Percentiles rank a stretch among this genome's conserved stretches.
Evolutionary conservation across 2,888 invertebrate species (phyloP).

Genomic region (Ormyrus pomaceus): DNA sequence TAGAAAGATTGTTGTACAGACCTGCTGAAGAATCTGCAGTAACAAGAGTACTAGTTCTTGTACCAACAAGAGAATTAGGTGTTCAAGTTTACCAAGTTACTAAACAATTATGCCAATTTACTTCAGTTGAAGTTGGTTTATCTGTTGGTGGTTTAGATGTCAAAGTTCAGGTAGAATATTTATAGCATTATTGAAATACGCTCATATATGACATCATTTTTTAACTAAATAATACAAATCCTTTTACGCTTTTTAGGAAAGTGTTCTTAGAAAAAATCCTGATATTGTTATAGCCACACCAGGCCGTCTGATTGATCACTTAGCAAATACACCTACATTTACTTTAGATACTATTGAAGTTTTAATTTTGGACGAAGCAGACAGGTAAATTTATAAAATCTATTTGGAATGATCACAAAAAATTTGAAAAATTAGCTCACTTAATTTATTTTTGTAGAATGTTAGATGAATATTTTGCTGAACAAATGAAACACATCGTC

Average conservation of each 20-base stretch:
- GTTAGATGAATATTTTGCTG: constrained; percentile 98
- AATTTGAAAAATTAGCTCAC: not conserved
- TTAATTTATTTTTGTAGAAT: constrained; percentile 79
- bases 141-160: constrained; percentile 93
- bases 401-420: not conserved
- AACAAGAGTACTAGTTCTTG: constrained; percentile 92
- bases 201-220: constrained; percentile 32
- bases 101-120: constrained; percentile 92
- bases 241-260: constrained; percentile 78
- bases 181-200: not conserved
- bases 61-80: constrained; percentile 97
- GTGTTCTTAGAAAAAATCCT: constrained; percentile 90
- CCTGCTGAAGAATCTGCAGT: constrained; percentile 83
- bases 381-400: constrained; percentile 76
- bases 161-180: constrained; percentile 79
- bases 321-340: constrained; percentile 96
- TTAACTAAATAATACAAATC: constrained; percentile 31
- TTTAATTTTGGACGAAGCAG: constrained; percentile 87
- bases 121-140: constrained; percentile 87
- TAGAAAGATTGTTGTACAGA: constrained; percentile 94
- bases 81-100: constrained; percentile 98
- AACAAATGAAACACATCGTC: constrained; percentile 99
- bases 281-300: constrained; percentile 99
- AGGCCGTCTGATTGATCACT: constrained; percentile 97
- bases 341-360: constrained; percentile 93